Base-by-base conservation (phyloP, 1,140 invertebrate genomes). In the Macrotrachela quadricornifera region DNA sequence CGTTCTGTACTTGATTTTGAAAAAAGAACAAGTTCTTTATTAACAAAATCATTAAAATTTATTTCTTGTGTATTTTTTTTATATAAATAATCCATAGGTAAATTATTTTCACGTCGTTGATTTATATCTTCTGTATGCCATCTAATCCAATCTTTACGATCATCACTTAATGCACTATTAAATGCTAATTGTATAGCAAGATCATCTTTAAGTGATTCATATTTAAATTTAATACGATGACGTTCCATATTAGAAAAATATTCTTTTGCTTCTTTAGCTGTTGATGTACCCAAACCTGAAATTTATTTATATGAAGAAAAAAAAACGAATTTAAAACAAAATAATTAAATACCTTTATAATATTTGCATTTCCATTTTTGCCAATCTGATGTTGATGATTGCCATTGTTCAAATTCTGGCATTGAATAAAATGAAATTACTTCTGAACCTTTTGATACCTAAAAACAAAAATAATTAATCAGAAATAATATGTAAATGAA, bases 401-500 rank as follows among this genome's bases (percentile, higher is more conserved):
- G 91, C 94, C 94, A 99, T 65, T 91, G 86, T 58, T 95, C 84
- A 71, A 95, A 96, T 71, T 99, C 94, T 0, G 94, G 92, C 57
- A 99, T 70, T 21, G 90, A 96, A 72, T 86, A 99, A 64, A 99
- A 99, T 10, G 83, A 80, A 14, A 79, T 63, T 59, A 80, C 79
- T 57, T 85, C 76, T 46, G 70, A 71, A 51, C 80, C 81, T 69
- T 97, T 97, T 0, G 76, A 78, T 0, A 83, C 91, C 21, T 30
- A 8, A 30, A 30, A 30, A 8, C 2, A 30, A 30, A 30, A 30
- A 2, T n/a, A n/a, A n/a, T n/a, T n/a, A n/a, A n/a, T n/a, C n/a
- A n/a, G n/a, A n/a, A n/a, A 30, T 4, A 30, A 30, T 30, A 2
- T 30, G 8, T 30, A 30, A 30, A 8, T 4, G 21, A 30, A 30